Conservation (phyloP, 2,888 invertebrate genomes). For the Lamellibrachia satsuma region DNA sequence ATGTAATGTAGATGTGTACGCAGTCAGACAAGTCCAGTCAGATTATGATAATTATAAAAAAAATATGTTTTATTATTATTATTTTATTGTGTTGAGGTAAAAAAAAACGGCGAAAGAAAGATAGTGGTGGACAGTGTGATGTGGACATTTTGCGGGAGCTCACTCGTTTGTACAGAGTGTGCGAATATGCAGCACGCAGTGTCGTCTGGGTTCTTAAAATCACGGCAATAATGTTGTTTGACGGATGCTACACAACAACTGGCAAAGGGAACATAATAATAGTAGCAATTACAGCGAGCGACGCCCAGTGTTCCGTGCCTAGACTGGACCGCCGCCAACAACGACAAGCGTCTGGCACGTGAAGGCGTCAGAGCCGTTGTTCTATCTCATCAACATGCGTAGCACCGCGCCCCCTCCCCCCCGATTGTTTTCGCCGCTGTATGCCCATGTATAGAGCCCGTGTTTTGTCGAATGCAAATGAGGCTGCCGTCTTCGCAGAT, state of each 20-base stretch:
- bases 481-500: background rate
- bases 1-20: background rate
- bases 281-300: background rate
- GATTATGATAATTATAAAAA: background rate
- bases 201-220: background rate
- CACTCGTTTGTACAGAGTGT: too few species aligned
- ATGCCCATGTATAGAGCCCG: background rate
- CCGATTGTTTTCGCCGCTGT: background rate
- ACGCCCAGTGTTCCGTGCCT: background rate
- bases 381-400: background rate
- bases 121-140: background rate
- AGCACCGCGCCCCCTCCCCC: background rate
- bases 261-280: background rate
- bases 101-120: background rate
- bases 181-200: background rate
- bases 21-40: background rate
- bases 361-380: background rate
- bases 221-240: background rate
- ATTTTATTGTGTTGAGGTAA: too few species aligned
- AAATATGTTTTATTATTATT: too few species aligned
- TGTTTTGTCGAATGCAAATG: conserved; percentile 9
- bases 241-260: background rate
- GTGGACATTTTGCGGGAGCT: too few species aligned
- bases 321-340: background rate
- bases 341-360: background rate